Conservation (phyloP, 2,888 invertebrate genomes). For the Agrilus biguttatus region DNA sequence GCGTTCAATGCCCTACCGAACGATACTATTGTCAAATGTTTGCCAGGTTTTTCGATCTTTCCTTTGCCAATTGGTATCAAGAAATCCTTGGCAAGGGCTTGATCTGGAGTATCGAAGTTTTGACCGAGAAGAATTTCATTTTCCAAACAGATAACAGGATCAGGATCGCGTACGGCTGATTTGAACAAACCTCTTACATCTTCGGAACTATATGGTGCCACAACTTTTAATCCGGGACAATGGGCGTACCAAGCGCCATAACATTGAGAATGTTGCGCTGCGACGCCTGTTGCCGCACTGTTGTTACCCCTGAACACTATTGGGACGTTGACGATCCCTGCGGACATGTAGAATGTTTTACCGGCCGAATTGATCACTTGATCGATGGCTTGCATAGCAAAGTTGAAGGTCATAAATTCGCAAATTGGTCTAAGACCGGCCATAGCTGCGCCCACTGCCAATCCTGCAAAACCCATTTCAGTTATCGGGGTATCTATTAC, state of each 20-base stretch:
- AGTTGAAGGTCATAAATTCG: slow-evolving; percentile 66
- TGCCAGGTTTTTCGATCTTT: slow-evolving; percentile 32
- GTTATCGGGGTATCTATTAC: slow-evolving; percentile 54
- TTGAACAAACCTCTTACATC: slow-evolving; percentile 48
- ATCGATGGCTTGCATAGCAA: slow-evolving; percentile 63
- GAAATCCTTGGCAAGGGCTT: slow-evolving; percentile 69
- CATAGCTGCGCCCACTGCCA: slow-evolving; percentile 55
- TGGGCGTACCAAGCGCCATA: slow-evolving; percentile 49
- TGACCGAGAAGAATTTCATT: slow-evolving; percentile 48
- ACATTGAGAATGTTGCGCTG: slow-evolving; percentile 52
- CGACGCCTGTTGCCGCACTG: slow-evolving; percentile 46
- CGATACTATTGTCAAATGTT: slow-evolving; percentile 71
- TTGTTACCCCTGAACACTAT: slow-evolving; percentile 55
- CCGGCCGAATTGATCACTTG: slow-evolving; percentile 55
- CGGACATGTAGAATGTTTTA: slow-evolving; percentile 58
- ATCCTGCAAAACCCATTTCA: slow-evolving; percentile 51
- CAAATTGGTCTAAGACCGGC: slow-evolving; percentile 53
- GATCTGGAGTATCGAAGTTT: slow-evolving; percentile 57
- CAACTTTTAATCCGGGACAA: slow-evolving; percentile 47
- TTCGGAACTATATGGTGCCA: slow-evolving; percentile 45
- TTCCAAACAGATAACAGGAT: slow-evolving; percentile 48
- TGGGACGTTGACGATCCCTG: slow-evolving; percentile 41
- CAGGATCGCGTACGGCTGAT: slow-evolving; percentile 45
- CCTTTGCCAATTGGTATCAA: slow-evolving; percentile 74
- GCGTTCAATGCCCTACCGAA: slow-evolving; percentile 71